These are phyloP conservation scores for Cyclophora albipunctata DNA, from an alignment of 2,888 invertebrate species.

Conservation along the genomic window DNA sequence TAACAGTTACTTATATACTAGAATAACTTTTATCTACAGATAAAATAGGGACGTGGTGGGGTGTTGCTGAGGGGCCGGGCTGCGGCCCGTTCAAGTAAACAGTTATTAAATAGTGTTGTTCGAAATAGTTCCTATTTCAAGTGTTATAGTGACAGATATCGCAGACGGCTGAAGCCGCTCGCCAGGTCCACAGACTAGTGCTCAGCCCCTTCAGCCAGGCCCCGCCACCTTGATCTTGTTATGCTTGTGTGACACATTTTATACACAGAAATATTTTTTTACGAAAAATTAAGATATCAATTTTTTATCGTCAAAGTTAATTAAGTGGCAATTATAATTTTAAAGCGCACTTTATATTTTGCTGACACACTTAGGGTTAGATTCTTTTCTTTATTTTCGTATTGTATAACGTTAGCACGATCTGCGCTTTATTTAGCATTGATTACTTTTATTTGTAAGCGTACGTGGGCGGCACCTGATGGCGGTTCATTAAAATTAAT, in stretches of 20 bases:
- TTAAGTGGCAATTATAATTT: constrained; percentile 72
- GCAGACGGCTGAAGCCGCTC: neutral
- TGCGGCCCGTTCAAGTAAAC: no score
- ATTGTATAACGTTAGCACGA: constrained; percentile 69
- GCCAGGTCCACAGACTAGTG: no score
- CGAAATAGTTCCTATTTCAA: neutral
- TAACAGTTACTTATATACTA: constrained; percentile 63
- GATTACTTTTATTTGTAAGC: constrained; percentile 38
- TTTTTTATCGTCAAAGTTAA: constrained; percentile 66
- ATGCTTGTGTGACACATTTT: constrained; percentile 69
- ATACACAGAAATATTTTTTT: constrained; percentile 74
- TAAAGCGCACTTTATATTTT: constrained; percentile 66
- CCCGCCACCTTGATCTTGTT: constrained; percentile 50
- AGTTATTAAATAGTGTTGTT: neutral
- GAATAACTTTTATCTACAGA: constrained; percentile 69
- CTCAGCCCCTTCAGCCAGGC: constrained; percentile 34
- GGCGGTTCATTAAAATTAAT: constrained; percentile 31
- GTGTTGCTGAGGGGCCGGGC: constrained; percentile 31
- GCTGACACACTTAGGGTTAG: constrained; percentile 72
- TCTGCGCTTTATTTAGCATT: constrained; percentile 71
- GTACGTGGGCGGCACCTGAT: constrained; percentile 37
- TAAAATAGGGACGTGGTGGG: constrained; percentile 43
- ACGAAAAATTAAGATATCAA: constrained; percentile 46
- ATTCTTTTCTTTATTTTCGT: constrained; percentile 50
- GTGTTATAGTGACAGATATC: neutral